These are phyloP conservation scores for Drosophila persimilis DNA, from an alignment of 1,140 invertebrate genomes.

Conservation along the genomic window DNA sequence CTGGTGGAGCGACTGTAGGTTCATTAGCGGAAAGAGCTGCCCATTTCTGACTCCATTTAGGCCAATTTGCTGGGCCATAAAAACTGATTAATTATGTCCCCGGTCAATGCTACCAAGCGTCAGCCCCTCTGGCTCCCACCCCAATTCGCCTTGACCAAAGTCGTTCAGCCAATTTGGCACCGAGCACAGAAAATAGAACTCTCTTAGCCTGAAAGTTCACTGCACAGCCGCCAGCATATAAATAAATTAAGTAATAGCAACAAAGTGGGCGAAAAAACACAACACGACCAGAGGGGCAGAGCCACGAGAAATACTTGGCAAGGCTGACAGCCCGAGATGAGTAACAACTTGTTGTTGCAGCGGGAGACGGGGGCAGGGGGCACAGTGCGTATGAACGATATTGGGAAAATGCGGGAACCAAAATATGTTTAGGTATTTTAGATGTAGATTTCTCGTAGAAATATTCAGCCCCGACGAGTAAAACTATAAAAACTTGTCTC, in stretches of 20 bases:
- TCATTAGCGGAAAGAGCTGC: conserved; percentile 41
- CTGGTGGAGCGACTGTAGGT: conserved; percentile 77
- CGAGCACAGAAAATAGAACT: conserved; percentile 38
- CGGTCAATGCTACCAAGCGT: conserved; percentile 71
- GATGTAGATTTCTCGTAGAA: conserved; percentile 20
- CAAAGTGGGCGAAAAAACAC: conserved; percentile 36
- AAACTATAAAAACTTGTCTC: conserved; percentile 23
- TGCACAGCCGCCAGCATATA: conserved; percentile 31
- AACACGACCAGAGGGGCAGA: not conserved
- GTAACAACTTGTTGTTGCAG: conserved; percentile 46
- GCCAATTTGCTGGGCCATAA: conserved; percentile 65
- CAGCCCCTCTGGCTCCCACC: conserved; percentile 18
- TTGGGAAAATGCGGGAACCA: conserved; percentile 20
- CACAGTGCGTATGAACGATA: conserved; percentile 48
- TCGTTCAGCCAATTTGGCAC: conserved; percentile 61
- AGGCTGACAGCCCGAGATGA: conserved; percentile 50
- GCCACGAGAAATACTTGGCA: conserved; percentile 22
- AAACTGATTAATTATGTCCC: conserved; percentile 68
- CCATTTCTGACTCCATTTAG: conserved; percentile 35
- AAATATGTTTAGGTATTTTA: conserved; percentile 11
- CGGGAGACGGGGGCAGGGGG: not conserved
- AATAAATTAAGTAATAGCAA: conserved; percentile 69
- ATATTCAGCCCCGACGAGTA: conserved; percentile 12
- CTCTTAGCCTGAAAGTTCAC: conserved; percentile 53
- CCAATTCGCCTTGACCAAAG: conserved; percentile 39